Percentiles rank a stretch among this genome's conserved stretches.
These are phyloP conservation scores for Panthera leo DNA, from an alignment of 2,113 vertebrate species.

Conservation along the genomic window DNA sequence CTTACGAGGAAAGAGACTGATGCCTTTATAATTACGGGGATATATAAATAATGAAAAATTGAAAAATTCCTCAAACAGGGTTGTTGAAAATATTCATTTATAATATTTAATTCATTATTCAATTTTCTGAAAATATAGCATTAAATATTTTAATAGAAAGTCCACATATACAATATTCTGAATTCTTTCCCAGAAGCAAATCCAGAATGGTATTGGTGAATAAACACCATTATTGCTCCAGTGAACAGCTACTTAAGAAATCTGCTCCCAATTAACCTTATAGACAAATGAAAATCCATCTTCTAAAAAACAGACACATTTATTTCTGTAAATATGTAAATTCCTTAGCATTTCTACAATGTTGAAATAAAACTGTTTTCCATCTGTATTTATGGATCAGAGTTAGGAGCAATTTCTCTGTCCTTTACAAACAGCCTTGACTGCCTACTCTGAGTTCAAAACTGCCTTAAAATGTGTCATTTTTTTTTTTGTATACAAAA, in stretches of 20 bases:
- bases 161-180: conserved; percentile 48
- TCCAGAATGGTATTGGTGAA: conserved; percentile 45
- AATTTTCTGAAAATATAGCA: conserved; percentile 31
- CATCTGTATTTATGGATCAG: conserved; percentile 60
- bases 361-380: conserved; percentile 71
- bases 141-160: conserved; percentile 18
- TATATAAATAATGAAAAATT: neutral
- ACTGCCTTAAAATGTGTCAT: conserved; percentile 72
- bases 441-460: conserved; percentile 80
- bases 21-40: conserved; percentile 32
- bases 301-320: conserved; percentile 69
- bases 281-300: conserved; percentile 66
- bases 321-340: conserved; percentile 70
- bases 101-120: neutral
- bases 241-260: conserved; percentile 71
- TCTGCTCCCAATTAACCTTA: conserved; percentile 77
- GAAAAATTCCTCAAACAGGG: neutral
- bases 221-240: conserved; percentile 55
- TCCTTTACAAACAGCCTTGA: conserved; percentile 70
- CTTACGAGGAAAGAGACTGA: neutral
- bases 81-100: neutral
- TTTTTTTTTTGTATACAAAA: conserved; percentile 81
- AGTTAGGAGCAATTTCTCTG: conserved; percentile 59
- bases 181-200: conserved; percentile 62
- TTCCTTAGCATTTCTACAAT: conserved; percentile 68